phyloP scores from a whole-genome alignment of 2,888 invertebrate genomes.

The Zele albiditarsus region DNA sequence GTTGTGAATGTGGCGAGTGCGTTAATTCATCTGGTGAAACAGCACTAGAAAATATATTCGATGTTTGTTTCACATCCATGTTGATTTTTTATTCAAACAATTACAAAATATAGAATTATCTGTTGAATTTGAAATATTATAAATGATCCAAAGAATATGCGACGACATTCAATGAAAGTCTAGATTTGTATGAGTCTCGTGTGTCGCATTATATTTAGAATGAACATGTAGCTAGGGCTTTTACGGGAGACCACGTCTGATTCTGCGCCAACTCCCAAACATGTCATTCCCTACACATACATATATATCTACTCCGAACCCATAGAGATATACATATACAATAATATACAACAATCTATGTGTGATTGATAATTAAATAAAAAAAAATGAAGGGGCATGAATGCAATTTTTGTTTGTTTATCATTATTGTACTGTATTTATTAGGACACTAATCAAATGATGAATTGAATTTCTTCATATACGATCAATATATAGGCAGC shows the following conservation, averaged over 20 bases:
- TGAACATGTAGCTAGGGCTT: neutral
- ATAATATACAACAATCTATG: neutral
- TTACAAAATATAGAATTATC: neutral
- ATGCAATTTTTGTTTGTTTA: neutral
- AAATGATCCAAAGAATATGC: neutral
- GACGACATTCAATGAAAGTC: neutral
- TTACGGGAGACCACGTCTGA: neutral
- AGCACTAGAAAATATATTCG: conserved; percentile 56
- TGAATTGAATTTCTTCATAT: neutral
- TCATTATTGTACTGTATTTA: neutral
- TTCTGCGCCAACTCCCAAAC: neutral
- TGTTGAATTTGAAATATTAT: neutral
- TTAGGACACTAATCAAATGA: neutral
- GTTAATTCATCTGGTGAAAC: conserved; percentile 54
- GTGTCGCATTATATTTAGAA: neutral
- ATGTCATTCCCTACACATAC: neutral
- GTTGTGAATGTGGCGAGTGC: conserved; percentile 59
- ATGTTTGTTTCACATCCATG: conserved; percentile 64
- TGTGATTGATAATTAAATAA: neutral
- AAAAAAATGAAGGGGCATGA: neutral
- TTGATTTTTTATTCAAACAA: conserved; percentile 31
- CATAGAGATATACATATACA: neutral
- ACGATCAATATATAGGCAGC: neutral
- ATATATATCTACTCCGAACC: neutral
- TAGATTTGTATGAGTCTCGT: neutral